Evolutionary conservation across 2,797 vertebrate species (phyloP).

Genomic region (Falco novaeseelandiae): DNA sequence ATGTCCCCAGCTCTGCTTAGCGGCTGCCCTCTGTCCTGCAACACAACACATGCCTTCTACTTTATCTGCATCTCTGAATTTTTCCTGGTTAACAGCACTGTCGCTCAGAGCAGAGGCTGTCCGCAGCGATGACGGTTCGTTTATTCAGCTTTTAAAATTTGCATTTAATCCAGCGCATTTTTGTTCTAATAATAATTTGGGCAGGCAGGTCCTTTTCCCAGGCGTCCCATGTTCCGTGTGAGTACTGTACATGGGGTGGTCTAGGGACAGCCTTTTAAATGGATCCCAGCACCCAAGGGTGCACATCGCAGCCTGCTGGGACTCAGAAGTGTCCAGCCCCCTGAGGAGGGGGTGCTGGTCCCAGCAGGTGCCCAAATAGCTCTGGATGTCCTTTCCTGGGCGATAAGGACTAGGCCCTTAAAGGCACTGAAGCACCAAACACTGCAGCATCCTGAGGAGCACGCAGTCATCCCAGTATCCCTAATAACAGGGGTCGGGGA

Average conservation of each 20-base stretch:
- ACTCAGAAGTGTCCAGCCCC: background rate
- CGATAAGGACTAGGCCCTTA: background rate
- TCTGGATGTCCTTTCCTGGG: rapidly evolving
- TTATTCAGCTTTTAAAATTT: background rate
- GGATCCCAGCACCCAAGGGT: background rate
- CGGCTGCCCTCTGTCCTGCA: background rate
- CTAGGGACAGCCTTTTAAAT: too few species aligned
- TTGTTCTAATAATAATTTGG: background rate
- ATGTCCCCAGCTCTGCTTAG: background rate
- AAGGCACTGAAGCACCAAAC: too few species aligned
- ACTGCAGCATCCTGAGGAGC: rapidly evolving
- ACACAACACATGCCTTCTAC: background rate
- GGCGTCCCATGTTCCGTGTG: too few species aligned
- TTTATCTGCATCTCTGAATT: background rate
- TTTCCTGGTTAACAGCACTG: background rate
- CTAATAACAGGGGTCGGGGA: background rate
- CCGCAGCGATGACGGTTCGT: background rate
- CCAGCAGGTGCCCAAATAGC: rapidly evolving
- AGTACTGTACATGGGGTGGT: rapidly evolving
- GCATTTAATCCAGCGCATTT: background rate
- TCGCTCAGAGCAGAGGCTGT: background rate
- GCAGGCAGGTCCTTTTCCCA: background rate
- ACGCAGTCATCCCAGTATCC: rapidly evolving
- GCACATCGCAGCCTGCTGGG: background rate
- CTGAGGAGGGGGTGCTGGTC: background rate